These are phyloP conservation scores for Leptinotarsa defecta DNA, from an alignment of 1,140 invertebrate species.

Conservation along the genomic window DNA sequence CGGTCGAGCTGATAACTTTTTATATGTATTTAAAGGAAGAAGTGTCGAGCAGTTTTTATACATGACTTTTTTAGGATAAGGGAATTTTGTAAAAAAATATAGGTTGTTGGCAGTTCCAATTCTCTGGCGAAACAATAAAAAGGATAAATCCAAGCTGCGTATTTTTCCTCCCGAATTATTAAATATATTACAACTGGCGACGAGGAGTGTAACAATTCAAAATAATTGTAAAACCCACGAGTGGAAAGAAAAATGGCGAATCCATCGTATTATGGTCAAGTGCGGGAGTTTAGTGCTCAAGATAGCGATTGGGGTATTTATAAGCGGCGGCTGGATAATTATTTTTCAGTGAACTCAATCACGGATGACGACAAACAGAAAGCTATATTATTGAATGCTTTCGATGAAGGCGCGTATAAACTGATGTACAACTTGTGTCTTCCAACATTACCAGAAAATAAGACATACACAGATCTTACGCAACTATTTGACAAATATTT, in stretches of 20 bases:
- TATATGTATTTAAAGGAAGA: too few relatives aligned
- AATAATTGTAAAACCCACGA: not conserved
- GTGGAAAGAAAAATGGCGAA: constrained; percentile 2
- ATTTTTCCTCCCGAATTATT: too few relatives aligned
- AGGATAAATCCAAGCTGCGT: too few relatives aligned
- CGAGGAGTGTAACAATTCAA: not conserved
- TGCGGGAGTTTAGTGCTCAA: constrained; percentile 25
- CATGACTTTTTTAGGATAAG: too few relatives aligned
- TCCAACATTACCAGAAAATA: constrained; percentile 32
- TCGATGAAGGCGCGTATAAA: constrained; percentile 30
- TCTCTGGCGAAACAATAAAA: too few relatives aligned
- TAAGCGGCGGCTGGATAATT: constrained; percentile 26
- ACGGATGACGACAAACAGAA: constrained; percentile 12
- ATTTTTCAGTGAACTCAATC: constrained; percentile 26
- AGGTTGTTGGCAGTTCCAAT: too few relatives aligned
- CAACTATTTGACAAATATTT: constrained; percentile 24
- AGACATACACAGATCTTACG: constrained; percentile 19
- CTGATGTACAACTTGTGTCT: constrained; percentile 29
- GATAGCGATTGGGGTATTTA: constrained; percentile 30
- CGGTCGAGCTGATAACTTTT: too few relatives aligned
- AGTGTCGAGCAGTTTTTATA: too few relatives aligned
- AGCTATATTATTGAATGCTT: constrained; percentile 28
- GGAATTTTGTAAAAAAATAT: too few relatives aligned
- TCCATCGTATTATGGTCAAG: constrained; percentile 20
- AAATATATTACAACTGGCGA: not conserved